Conservation (phyloP, 2,113 vertebrate species). For the Semnornis frantzii region DNA sequence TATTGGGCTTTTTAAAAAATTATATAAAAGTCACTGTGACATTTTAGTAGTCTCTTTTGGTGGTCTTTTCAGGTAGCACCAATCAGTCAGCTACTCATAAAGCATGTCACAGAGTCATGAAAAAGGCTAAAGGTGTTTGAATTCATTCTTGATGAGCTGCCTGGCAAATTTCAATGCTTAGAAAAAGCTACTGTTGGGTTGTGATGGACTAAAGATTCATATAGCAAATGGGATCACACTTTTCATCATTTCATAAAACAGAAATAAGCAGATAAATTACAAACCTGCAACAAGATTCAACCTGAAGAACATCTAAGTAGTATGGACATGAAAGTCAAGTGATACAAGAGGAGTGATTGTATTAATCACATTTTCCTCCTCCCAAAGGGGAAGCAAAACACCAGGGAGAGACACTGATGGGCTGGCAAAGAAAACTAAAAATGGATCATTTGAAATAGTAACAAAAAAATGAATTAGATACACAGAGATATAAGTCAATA, state of each 20-base stretch:
- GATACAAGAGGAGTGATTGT: not conserved
- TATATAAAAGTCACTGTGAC: not conserved
- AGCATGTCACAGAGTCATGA: not conserved
- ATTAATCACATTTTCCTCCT: not conserved
- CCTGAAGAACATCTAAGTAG: not conserved
- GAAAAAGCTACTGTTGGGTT: not conserved
- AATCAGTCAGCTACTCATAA: not conserved
- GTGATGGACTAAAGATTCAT: not conserved
- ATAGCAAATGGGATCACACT: not conserved
- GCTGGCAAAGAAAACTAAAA: too few relatives aligned
- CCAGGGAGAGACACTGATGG: too few relatives aligned
- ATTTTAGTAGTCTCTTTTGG: not conserved
- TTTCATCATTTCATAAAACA: not conserved
- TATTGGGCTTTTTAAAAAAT: not conserved
- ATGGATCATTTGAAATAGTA: too few relatives aligned
- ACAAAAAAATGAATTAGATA: too few relatives aligned
- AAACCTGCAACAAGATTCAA: not conserved
- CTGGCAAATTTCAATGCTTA: not conserved
- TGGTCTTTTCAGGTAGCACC: not conserved
- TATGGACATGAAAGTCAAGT: not conserved
- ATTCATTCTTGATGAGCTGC: not conserved
- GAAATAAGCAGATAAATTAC: not conserved
- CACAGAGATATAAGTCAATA: too few relatives aligned
- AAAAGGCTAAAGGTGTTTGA: not conserved
- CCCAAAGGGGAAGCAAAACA: too few relatives aligned